phyloP scores from a whole-genome alignment of 2,113 vertebrate genomes.

The Plotosus lineatus region DNA sequence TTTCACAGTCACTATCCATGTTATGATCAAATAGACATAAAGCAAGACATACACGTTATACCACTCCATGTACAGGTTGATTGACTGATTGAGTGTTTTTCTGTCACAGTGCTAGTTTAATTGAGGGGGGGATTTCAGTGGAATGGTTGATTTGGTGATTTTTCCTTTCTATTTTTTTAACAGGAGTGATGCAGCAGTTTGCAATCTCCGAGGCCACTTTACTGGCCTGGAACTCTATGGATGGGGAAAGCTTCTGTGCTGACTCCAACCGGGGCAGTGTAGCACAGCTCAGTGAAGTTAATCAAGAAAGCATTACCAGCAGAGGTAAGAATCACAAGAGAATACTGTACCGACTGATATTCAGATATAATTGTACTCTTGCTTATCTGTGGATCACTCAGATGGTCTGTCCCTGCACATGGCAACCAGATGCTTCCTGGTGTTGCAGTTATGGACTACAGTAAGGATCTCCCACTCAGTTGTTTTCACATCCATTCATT shows the following conservation, averaged over 20 bases:
- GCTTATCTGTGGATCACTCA: too few relatives aligned
- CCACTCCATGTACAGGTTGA: background rate
- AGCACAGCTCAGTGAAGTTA: conserved; percentile 88
- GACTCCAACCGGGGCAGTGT: conserved; percentile 90
- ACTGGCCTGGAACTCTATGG: conserved; percentile 94
- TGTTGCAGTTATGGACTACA: too few relatives aligned
- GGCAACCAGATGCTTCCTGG: too few relatives aligned
- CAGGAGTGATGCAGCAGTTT: conserved; percentile 96
- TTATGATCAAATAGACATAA: background rate
- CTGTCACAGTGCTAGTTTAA: background rate
- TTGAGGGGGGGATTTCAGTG: background rate
- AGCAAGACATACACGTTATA: background rate
- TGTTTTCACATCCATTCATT: too few relatives aligned
- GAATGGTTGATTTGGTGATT: background rate
- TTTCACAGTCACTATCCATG: background rate
- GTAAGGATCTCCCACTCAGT: too few relatives aligned
- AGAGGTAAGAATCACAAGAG: conserved; percentile 64
- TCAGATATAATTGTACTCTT: background rate
- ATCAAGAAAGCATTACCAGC: conserved; percentile 89
- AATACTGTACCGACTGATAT: background rate
- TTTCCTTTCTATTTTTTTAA: background rate
- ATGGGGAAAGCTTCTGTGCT: conserved; percentile 89
- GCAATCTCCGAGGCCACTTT: conserved; percentile 96
- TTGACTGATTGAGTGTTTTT: background rate
- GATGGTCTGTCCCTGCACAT: too few relatives aligned